These are phyloP conservation scores for Masticophis lateralis DNA, from an alignment of 2,797 vertebrate genomes.

Conservation along the genomic window DNA sequence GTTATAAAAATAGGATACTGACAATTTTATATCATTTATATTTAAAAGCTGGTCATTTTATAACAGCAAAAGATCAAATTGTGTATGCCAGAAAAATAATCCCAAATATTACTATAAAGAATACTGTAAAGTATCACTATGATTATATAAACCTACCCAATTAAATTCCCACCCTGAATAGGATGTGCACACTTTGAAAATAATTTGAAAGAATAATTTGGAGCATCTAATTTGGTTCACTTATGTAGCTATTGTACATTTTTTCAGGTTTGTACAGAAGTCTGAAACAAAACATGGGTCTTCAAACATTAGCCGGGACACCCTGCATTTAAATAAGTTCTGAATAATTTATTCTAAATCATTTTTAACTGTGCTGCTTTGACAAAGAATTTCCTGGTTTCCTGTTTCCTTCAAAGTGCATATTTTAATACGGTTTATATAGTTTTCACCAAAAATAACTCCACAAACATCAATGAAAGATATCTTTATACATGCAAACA, in stretches of 20 bases:
- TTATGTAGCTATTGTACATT: neutral
- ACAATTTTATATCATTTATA: neutral
- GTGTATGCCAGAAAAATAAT: neutral
- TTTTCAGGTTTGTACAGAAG: neutral
- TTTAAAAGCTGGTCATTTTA: neutral
- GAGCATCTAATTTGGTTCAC: neutral
- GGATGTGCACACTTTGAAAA: neutral
- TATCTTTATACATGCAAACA: neutral
- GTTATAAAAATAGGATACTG: neutral
- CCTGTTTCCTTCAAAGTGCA: neutral
- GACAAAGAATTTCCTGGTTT: neutral
- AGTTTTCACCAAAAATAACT: neutral
- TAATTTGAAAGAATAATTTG: neutral
- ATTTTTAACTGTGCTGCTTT: neutral
- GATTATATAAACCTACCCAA: neutral
- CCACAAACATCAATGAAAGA: neutral
- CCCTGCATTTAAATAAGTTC: neutral
- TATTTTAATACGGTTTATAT: neutral
- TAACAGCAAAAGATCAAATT: neutral
- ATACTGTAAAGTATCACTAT: neutral
- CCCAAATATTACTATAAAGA: neutral
- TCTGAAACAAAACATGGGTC: neutral
- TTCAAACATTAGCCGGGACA: neutral
- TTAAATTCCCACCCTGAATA: neutral
- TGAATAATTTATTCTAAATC: neutral